Conservation (phyloP, 2,888 invertebrate genomes). For the Schizotus pectinicornis region DNA sequence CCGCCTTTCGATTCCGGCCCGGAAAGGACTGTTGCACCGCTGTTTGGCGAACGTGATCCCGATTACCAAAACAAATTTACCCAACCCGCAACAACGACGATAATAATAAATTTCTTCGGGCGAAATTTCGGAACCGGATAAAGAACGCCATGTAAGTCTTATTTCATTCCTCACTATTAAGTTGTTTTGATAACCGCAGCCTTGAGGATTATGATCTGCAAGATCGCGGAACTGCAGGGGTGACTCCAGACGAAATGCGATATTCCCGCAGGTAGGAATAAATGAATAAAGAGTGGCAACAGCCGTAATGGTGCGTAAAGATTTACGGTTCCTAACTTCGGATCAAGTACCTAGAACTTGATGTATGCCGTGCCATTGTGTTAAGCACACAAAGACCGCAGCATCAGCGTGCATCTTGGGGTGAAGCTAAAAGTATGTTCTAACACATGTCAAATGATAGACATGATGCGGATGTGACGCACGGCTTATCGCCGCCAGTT, state of each 20-base stretch:
- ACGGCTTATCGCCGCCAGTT: slow-evolving; percentile 13
- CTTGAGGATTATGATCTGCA: slow-evolving; percentile 16
- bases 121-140: background rate
- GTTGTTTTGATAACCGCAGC: slow-evolving; percentile 17
- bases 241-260: slow-evolving; percentile 19
- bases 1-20: slow-evolving; percentile 8
- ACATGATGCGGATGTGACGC: slow-evolving; percentile 13
- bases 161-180: slow-evolving; percentile 11
- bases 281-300: slow-evolving; percentile 29
- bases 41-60: slow-evolving; percentile 12
- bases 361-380: slow-evolving; percentile 26
- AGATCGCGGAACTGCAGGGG: background rate
- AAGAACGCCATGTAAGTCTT: too few relatives aligned
- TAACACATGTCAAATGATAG: slow-evolving; percentile 13
- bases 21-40: background rate
- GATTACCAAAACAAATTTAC: background rate
- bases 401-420: slow-evolving; percentile 4
- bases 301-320: slow-evolving; percentile 41
- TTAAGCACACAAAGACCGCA: slow-evolving; percentile 15
- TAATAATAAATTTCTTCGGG: slow-evolving; percentile 2
- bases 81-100: background rate
- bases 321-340: slow-evolving; percentile 35
- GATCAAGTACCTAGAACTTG: slow-evolving; percentile 38
- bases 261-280: slow-evolving; percentile 18
- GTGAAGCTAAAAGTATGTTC: slow-evolving; percentile 16